Evolutionary conservation across 2,888 invertebrate species (phyloP).

Genomic region (Anarsia innoxiella): DNA sequence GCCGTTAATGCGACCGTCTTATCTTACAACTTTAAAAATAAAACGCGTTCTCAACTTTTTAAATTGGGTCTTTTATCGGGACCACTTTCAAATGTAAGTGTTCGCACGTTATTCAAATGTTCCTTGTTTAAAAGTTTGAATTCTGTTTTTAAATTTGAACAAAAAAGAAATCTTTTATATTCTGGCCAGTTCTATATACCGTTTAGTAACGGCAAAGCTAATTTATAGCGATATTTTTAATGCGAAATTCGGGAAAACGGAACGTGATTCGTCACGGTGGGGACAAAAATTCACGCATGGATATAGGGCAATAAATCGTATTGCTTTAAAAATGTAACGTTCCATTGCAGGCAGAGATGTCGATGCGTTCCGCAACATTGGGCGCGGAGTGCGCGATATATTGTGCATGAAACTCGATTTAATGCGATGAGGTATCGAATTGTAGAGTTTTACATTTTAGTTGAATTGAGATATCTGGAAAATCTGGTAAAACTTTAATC

Average conservation of each 20-base stretch:
- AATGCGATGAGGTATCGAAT: constrained; percentile 7
- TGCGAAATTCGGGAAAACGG: constrained; percentile 25
- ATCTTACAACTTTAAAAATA: constrained; percentile 37
- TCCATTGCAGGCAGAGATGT: constrained; percentile 34
- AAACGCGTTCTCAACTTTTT: constrained; percentile 23
- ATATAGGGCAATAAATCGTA: constrained; percentile 53
- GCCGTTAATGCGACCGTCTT: constrained; percentile 49
- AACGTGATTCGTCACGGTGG: constrained; percentile 35
- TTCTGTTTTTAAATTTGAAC: neutral
- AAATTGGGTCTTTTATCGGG: constrained; percentile 5
- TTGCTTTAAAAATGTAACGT: constrained; percentile 53
- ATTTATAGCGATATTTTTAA: constrained; percentile 20
- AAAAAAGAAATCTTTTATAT: neutral
- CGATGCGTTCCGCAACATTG: constrained; percentile 67
- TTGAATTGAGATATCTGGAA: no score
- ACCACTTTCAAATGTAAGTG: neutral
- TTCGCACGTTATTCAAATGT: neutral
- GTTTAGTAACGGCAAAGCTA: constrained; percentile 13
- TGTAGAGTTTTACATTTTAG: neutral
- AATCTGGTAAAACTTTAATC: no score
- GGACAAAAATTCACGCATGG: constrained; percentile 41
- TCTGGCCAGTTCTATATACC: neutral
- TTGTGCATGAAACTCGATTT: constrained; percentile 51
- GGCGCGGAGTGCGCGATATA: constrained; percentile 47
- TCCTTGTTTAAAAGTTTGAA: neutral